These are phyloP conservation scores for Ochropleura plecta DNA, from an alignment of 2,888 invertebrate species.

Conservation along the genomic window DNA sequence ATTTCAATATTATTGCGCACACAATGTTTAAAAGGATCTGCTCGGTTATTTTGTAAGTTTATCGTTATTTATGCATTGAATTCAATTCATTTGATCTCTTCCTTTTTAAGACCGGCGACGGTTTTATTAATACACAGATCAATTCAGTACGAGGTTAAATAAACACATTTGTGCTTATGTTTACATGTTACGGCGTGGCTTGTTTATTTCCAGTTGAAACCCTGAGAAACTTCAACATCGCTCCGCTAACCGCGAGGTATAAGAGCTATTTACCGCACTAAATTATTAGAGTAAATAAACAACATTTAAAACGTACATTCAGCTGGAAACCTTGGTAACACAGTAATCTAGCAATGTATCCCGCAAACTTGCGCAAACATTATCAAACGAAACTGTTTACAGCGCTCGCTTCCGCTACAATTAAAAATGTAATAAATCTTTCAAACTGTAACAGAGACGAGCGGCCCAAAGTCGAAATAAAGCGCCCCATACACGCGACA, in stretches of 20 bases:
- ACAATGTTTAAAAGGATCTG: conserved; percentile 26
- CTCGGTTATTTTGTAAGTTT: conserved; percentile 5
- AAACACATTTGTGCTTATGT: neutral
- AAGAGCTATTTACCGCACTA: conserved; percentile 39
- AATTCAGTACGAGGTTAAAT: neutral
- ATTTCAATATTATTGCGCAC: conserved; percentile 51
- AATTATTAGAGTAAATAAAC: conserved; percentile 48
- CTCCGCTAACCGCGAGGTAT: neutral
- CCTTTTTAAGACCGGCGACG: neutral
- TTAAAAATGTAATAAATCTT: conserved; percentile 72
- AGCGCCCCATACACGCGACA: conserved; percentile 67
- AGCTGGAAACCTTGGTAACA: conserved; percentile 49
- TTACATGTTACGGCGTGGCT: neutral
- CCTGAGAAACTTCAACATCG: neutral
- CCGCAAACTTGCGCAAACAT: conserved; percentile 58
- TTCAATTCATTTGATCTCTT: neutral
- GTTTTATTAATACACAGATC: neutral
- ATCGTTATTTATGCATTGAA: neutral
- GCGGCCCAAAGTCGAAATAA: conserved; percentile 64
- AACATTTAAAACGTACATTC: conserved; percentile 54
- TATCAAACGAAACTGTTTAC: conserved; percentile 60
- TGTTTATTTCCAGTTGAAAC: conserved; percentile 15
- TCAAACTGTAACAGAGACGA: conserved; percentile 70
- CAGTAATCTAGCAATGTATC: conserved; percentile 51
- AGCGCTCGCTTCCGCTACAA: conserved; percentile 58